A percentile compares a stretch with the other conserved stretches of the same genome.
Conservation (phyloP, 1,140 invertebrate species). For the Monomorium pharaonis region DNA sequence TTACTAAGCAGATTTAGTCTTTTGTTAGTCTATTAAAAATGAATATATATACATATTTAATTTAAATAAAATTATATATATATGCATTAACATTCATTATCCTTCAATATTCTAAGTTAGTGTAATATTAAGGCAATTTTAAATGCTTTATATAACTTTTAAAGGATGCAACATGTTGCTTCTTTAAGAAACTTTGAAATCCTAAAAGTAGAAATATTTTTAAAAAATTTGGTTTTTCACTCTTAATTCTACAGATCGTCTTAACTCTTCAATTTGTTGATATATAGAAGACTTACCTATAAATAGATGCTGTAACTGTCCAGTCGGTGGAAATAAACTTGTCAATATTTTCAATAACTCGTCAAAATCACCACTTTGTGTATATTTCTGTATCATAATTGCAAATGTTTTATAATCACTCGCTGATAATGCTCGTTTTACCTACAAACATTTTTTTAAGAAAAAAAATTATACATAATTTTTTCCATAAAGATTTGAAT, state of each 20-base stretch:
- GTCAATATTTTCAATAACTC: conserved; percentile 85
- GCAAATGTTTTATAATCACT: conserved; percentile 87
- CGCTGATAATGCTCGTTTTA: conserved; percentile 85
- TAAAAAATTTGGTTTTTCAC: not conserved
- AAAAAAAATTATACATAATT: not conserved
- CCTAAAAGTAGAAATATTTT: conserved; percentile 68
- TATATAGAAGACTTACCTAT: conserved; percentile 81
- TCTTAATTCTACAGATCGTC: not conserved
- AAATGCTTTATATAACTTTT: conserved; percentile 59
- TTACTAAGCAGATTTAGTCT: conserved; percentile 38
- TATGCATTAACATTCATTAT: not conserved
- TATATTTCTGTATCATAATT: conserved; percentile 86
- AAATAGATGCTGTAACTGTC: conserved; percentile 86
- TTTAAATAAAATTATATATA: conserved; percentile 9
- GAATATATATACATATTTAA: conserved; percentile 4
- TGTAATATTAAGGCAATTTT: not conserved
- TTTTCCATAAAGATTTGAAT: conserved; percentile 19
- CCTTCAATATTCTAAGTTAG: not conserved
- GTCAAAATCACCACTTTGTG: conserved; percentile 85
- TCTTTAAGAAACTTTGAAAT: conserved; percentile 77
- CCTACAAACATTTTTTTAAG: conserved; percentile 77
- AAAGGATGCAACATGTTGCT: conserved; percentile 71
- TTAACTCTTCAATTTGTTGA: not conserved
- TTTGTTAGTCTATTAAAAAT: conserved; percentile 8
- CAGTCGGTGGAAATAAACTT: conserved; percentile 84